Evolutionary conservation across 92 coral and sea anemone species (phyloP).

Genomic region (Virgularia gustaviana): DNA sequence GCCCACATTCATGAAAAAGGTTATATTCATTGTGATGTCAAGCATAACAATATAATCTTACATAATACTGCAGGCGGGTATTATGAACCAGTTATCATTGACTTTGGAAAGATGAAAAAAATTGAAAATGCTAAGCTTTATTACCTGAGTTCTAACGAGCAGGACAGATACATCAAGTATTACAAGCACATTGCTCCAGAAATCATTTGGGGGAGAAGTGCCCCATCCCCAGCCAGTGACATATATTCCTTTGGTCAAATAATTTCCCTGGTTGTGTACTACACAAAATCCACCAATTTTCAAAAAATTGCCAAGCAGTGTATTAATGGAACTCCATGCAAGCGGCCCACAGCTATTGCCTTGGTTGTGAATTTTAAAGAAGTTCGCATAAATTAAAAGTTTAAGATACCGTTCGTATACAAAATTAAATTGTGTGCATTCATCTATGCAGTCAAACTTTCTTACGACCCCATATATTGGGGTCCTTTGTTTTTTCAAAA

Average conservation of each 20-base stretch:
- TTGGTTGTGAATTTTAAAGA: no score
- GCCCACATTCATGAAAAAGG: conserved; percentile 38
- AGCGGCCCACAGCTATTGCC: no score
- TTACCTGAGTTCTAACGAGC: conserved; percentile 2
- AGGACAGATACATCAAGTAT: conserved; percentile 48
- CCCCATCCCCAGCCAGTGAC: conserved; percentile 58
- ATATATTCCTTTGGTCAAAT: conserved; percentile 58
- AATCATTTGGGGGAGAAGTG: conserved; percentile 50
- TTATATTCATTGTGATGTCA: conserved; percentile 49
- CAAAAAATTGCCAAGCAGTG: no score
- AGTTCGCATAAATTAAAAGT: no score
- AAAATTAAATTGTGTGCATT: no score
- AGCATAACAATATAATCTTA: conserved; percentile 54
- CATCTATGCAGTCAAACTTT: no score
- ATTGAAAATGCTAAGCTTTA: conserved; percentile 34
- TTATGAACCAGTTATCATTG: conserved; percentile 43
- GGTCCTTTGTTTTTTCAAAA: no score
- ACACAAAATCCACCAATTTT: conserved; percentile 11
- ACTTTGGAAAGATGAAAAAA: conserved; percentile 51
- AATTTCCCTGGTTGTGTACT: conserved; percentile 46
- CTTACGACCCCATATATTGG: no score
- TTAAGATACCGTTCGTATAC: no score
- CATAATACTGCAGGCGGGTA: background rate
- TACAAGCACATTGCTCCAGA: conserved; percentile 52
- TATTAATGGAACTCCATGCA: no score